These are phyloP conservation scores for Temnothorax ravouxi DNA, from an alignment of 2,888 invertebrate genomes.

Conservation along the genomic window DNA sequence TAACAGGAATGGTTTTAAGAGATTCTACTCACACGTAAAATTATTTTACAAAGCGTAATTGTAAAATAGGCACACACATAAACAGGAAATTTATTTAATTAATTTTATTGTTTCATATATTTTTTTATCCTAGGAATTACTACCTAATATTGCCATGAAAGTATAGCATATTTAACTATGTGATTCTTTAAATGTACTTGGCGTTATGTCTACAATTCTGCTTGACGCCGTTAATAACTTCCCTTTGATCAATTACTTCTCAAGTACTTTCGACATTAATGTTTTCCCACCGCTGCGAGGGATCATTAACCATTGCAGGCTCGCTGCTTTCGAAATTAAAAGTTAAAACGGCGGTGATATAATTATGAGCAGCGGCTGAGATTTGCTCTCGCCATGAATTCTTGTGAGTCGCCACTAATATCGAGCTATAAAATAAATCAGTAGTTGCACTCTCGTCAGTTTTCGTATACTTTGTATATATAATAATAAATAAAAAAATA, in stretches of 20 bases:
- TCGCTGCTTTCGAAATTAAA: slow-evolving; percentile 68
- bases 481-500: not conserved
- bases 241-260: slow-evolving; percentile 71
- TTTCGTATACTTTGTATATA: not conserved
- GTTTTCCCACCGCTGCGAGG: slow-evolving; percentile 69
- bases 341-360: slow-evolving; percentile 75
- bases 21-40: not conserved
- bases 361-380: slow-evolving; percentile 71
- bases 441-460: slow-evolving; percentile 1
- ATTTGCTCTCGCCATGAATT: slow-evolving; percentile 63
- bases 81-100: not conserved
- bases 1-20: not conserved
- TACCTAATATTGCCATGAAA: not conserved
- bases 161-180: slow-evolving; percentile 31
- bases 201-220: slow-evolving; percentile 71
- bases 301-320: slow-evolving; percentile 74
- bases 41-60: slow-evolving; percentile 9
- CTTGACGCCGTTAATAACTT: slow-evolving; percentile 69
- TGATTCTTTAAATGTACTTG: slow-evolving; percentile 54
- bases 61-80: not conserved
- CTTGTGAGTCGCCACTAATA: slow-evolving; percentile 58
- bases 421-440: slow-evolving; percentile 51
- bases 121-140: slow-evolving; percentile 1
- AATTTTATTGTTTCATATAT: not conserved
- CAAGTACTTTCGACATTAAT: slow-evolving; percentile 71